These are phyloP conservation scores for Dynastes grantii DNA, from an alignment of 2,888 invertebrate genomes.

Conservation along the genomic window DNA sequence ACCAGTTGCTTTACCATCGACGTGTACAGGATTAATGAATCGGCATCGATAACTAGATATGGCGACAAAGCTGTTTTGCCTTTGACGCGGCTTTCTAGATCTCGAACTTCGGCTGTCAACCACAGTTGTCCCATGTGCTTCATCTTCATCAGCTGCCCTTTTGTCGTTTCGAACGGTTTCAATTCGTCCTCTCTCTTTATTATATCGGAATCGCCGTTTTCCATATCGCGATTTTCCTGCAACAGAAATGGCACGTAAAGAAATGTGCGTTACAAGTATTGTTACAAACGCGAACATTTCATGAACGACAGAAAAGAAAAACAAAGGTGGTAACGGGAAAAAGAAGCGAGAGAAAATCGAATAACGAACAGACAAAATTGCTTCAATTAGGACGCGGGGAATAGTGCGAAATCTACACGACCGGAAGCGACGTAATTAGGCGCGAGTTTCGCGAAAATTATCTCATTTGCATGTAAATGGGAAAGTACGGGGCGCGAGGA, in stretches of 20 bases:
- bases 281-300: no score
- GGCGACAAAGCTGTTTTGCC: constrained; percentile 80
- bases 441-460: constrained; percentile 65
- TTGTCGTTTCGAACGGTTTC: constrained; percentile 47
- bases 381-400: constrained; percentile 22
- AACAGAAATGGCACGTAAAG: neutral
- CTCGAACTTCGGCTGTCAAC: constrained; percentile 90
- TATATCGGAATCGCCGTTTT: constrained; percentile 45
- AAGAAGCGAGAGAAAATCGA: neutral
- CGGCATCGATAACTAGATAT: constrained; percentile 90
- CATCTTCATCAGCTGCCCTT: constrained; percentile 78
- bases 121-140: constrained; percentile 92
- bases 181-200: constrained; percentile 47
- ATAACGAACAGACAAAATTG: constrained; percentile 1
- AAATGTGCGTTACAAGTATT: neutral
- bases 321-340: neutral
- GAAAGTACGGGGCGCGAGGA: constrained; percentile 12
- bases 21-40: constrained; percentile 84
- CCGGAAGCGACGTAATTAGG: constrained; percentile 64
- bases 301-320: neutral
- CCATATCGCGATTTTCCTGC: constrained; percentile 48
- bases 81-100: constrained; percentile 83
- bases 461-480: constrained; percentile 43
- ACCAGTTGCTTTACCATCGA: constrained; percentile 87
- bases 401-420: constrained; percentile 41